Evolutionary conservation across 1,140 invertebrate species (phyloP), one percentile per base, ranked within the genome.

Genomic region (Antheraea mylitta): DNA sequence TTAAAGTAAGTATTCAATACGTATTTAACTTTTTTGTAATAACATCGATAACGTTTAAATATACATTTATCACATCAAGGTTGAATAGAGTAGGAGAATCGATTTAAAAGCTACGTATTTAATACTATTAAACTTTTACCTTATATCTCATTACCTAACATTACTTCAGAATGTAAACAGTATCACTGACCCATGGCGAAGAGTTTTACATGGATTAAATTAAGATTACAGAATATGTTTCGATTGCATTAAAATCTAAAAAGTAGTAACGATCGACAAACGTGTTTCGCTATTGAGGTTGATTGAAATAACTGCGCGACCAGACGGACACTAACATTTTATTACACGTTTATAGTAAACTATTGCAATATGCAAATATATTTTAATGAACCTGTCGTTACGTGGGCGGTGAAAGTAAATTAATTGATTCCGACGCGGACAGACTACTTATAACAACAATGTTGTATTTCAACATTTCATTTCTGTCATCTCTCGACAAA

Each of bases 261-360:
- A 53, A 13, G 45, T 16, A 53, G 9, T 6, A 16, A 53, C 45
- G 45, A 53, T 53, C 45, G 5, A n/a, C 16, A 53, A 53, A 53
- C 45, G 10, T 53, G 45, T 53, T 53, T 53, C 16, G 45, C 9
- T 53, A 53, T 53, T 53, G 45, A 53, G 45, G 45, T 53, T 53
- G 10, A 53, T 53, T 53, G 11, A 42, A 42, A 9, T 8, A 11
- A 42, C 45, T 5, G 38, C 11, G 11, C 45, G 45, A 6, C 16
- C 45, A 53, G 45, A 53, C 45, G 45, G 45, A 53, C 45, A 53
- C 45, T 53, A 53, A 53, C 16, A 53, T 53, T 53, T 53, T 53
- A 53, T n/a, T 53, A 53, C 10, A 53, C 16, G 38, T 42, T 42
- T 42, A 42, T 42, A 42, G 38, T 42, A 11, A 53, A 16, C 4